Evolutionary conservation across 1,140 invertebrate genomes (phyloP), one percentile per base, ranked within the genome.

Genomic region (Philopotamus ludificatus): DNA sequence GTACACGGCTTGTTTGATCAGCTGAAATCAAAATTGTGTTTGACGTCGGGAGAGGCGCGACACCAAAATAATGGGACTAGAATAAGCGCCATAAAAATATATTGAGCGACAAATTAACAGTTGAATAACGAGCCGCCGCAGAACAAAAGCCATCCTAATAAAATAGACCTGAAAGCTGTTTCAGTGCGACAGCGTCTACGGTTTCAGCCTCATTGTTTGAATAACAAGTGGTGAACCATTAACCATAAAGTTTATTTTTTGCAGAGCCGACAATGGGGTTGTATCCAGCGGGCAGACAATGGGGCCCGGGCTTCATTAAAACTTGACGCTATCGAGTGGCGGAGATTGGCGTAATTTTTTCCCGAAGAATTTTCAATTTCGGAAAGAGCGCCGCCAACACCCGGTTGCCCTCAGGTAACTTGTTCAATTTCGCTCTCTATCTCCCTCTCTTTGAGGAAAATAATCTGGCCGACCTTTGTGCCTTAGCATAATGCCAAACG

Each of bases 1-100:
- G n/a, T n/a, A n/a, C n/a, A n/a, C n/a, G n/a, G n/a, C n/a, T n/a
- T 68, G 55, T 68, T 68, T 68, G 66, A 68, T 68, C 66, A 60
- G 55, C 58, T 41, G 54, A 55, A 49, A 57, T 50, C 55, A 44
- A 53, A 64, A 68, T 68, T 68, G 63, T 64, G 55, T 68, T 68
- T 68, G 66, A 68, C 66, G 28, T 68, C n/a, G n/a, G n/a, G n/a
- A n/a, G n/a, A n/a, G n/a, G n/a, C n/a, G n/a, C n/a, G n/a, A n/a
- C n/a, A n/a, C 12, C 2, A 44, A 44, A 44, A 44, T 44, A 44
- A 15, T 12, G 12, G 42, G 3, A 44, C n/a, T 15, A n/a, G n/a
- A n/a, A n/a, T n/a, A n/a, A n/a, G n/a, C n/a, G n/a, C n/a, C n/a
- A n/a, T n/a, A n/a, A n/a, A n/a, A n/a, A n/a, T n/a, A n/a, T n/a